These are phyloP conservation scores for Eupeodes corollae DNA, from an alignment of 1,140 invertebrate species.

Conservation along the genomic window DNA sequence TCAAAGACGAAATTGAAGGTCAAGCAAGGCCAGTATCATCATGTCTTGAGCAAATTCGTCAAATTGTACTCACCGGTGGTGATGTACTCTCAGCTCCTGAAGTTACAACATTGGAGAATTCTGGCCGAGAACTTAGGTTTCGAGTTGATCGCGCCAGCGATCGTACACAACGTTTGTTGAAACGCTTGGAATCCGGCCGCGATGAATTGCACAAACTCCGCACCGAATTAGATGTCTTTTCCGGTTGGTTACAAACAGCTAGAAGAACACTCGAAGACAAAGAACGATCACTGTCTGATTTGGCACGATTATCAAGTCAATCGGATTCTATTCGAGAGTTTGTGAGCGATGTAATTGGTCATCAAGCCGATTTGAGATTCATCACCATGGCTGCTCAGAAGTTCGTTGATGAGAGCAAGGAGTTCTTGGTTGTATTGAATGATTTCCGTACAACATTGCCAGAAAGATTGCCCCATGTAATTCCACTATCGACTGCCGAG, in stretches of 20 bases:
- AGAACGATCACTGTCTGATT: slow-evolving; percentile 68
- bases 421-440: slow-evolving; percentile 70
- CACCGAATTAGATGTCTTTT: slow-evolving; percentile 61
- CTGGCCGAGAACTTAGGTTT: slow-evolving; percentile 68
- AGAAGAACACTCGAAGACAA: slow-evolving; percentile 71
- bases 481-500: slow-evolving; percentile 53
- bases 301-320: slow-evolving; percentile 59
- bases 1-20: slow-evolving; percentile 82
- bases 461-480: slow-evolving; percentile 63
- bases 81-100: slow-evolving; percentile 85
- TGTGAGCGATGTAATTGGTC: slow-evolving; percentile 86
- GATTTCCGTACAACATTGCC: slow-evolving; percentile 73
- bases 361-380: slow-evolving; percentile 86
- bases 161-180: slow-evolving; percentile 64
- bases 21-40: slow-evolving; percentile 75
- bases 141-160: slow-evolving; percentile 71
- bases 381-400: slow-evolving; percentile 92
- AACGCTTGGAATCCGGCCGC: slow-evolving; percentile 61
- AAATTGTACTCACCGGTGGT: slow-evolving; percentile 77
- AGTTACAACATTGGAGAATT: slow-evolving; percentile 69
- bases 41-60: slow-evolving; percentile 82
- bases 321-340: slow-evolving; percentile 72
- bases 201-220: slow-evolving; percentile 83
- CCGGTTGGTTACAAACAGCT: slow-evolving; percentile 72
- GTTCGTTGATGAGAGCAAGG: slow-evolving; percentile 87